Conservation (phyloP, 1,140 invertebrate genomes). For the Andricus grossulariae region DNA sequence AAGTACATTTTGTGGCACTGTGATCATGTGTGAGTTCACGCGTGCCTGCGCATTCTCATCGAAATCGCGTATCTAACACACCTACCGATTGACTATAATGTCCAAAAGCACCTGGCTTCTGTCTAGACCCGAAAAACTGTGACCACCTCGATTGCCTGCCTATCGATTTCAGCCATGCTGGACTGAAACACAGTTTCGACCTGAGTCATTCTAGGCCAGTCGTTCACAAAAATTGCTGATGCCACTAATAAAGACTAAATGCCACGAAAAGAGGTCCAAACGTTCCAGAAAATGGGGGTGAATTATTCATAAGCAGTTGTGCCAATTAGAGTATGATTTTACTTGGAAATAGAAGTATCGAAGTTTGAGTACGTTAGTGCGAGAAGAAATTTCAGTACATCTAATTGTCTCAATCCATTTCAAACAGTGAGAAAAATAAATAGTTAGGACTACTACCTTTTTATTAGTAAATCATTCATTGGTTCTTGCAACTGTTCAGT, state of each 20-base stretch:
- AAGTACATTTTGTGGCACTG: slow-evolving; percentile 56
- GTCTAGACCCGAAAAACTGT: slow-evolving; percentile 24
- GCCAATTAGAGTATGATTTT: neutral
- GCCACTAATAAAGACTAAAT: slow-evolving; percentile 7
- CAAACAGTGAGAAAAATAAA: no score
- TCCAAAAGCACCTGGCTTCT: slow-evolving; percentile 30
- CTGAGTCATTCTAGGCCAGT: slow-evolving; percentile 24
- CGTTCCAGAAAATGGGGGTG: neutral
- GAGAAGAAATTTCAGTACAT: no score
- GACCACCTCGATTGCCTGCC: slow-evolving; percentile 19
- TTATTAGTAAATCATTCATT: no score
- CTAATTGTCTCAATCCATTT: no score
- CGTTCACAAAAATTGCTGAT: slow-evolving; percentile 13
- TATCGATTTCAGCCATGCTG: slow-evolving; percentile 11
- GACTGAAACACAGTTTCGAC: slow-evolving; percentile 8
- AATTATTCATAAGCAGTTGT: slow-evolving; percentile 19
- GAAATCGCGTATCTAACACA: neutral
- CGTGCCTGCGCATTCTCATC: slow-evolving; percentile 40
- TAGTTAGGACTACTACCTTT: no score
- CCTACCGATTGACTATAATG: slow-evolving; percentile 17
- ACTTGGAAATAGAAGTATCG: no score
- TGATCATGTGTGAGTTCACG: slow-evolving; percentile 48
- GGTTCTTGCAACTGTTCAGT: no score
- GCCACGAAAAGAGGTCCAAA: neutral
- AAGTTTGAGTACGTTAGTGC: no score